phyloP scores from a whole-genome alignment of 1,140 invertebrate species.

The Drosophila pallidifrons region DNA sequence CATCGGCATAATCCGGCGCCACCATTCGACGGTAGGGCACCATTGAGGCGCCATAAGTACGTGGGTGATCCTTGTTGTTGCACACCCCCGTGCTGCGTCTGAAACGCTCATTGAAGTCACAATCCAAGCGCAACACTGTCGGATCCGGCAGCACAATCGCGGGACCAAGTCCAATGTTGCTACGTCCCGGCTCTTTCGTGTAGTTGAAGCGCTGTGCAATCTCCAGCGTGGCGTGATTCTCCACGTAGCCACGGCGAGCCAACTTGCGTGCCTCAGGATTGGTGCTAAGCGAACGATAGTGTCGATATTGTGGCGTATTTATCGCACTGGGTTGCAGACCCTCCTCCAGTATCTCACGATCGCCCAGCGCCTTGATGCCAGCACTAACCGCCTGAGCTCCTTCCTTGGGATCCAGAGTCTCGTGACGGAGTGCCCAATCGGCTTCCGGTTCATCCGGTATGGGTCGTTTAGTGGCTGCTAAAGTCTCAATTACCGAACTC shows the following conservation, averaged over 20 bases:
- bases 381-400: constrained; percentile 67
- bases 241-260: constrained; percentile 88
- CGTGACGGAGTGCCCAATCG: constrained; percentile 67
- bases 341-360: constrained; percentile 86
- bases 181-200: constrained; percentile 73
- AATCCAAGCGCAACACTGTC: constrained; percentile 50
- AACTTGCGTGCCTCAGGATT: constrained; percentile 86
- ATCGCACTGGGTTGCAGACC: constrained; percentile 84
- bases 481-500: constrained; percentile 1
- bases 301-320: constrained; percentile 88
- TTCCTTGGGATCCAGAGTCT: constrained; percentile 35
- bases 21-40: constrained; percentile 89
- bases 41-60: constrained; percentile 89
- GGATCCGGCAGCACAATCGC: constrained; percentile 78
- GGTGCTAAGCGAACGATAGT: constrained; percentile 89
- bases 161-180: constrained; percentile 86
- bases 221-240: constrained; percentile 88
- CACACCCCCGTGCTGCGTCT: constrained; percentile 92
- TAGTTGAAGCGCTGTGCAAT: constrained; percentile 84
- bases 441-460: constrained; percentile 69
- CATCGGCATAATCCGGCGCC: constrained; percentile 91
- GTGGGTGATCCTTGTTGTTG: constrained; percentile 90
- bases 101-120: constrained; percentile 86
- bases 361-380: constrained; percentile 87
- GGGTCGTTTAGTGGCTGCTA: constrained; percentile 42